These are phyloP conservation scores for Nymphalis polychloros DNA, from an alignment of 2,888 invertebrate genomes.

Conservation along the genomic window DNA sequence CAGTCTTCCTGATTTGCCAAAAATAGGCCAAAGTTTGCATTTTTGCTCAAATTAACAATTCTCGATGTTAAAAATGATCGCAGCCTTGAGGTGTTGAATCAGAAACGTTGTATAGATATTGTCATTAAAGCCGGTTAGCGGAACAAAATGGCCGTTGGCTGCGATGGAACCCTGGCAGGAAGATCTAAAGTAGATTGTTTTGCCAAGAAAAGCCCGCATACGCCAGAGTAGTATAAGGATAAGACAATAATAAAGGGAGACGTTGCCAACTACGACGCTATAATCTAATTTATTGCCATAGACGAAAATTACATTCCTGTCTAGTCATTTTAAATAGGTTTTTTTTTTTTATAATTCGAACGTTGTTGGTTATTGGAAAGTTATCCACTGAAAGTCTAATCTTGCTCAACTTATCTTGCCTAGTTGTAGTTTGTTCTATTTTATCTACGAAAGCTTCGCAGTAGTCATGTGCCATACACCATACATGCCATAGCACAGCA, in stretches of 20 bases:
- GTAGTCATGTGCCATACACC: conserved; percentile 75
- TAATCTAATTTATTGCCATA: conserved; percentile 56
- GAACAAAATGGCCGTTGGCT: conserved; percentile 20
- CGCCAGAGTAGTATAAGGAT: conserved; percentile 68
- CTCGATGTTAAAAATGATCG: conserved; percentile 35
- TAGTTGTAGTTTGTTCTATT: conserved; percentile 61
- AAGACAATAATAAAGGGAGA: conserved; percentile 74
- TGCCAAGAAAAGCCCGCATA: conserved; percentile 30
- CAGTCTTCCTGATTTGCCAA: conserved; percentile 75
- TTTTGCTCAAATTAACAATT: conserved; percentile 60
- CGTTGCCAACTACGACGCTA: conserved; percentile 70
- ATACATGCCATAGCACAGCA: conserved; percentile 58
- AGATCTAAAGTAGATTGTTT: conserved; percentile 10
- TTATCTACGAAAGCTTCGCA: conserved; percentile 57
- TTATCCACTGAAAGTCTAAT: conserved; percentile 50
- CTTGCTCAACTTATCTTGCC: conserved; percentile 76
- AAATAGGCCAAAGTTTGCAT: conserved; percentile 65
- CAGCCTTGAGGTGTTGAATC: conserved; percentile 14
- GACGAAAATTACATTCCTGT: conserved; percentile 69
- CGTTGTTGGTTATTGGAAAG: conserved; percentile 52
- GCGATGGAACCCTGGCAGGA: conserved; percentile 21
- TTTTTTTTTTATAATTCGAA: conserved; percentile 37
- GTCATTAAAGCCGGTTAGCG: conserved; percentile 18
- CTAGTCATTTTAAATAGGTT: conserved; percentile 67
- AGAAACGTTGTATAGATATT: conserved; percentile 12